Base-by-base conservation (phyloP, 1,140 invertebrate genomes). In the Dreissena rostriformis region DNA sequence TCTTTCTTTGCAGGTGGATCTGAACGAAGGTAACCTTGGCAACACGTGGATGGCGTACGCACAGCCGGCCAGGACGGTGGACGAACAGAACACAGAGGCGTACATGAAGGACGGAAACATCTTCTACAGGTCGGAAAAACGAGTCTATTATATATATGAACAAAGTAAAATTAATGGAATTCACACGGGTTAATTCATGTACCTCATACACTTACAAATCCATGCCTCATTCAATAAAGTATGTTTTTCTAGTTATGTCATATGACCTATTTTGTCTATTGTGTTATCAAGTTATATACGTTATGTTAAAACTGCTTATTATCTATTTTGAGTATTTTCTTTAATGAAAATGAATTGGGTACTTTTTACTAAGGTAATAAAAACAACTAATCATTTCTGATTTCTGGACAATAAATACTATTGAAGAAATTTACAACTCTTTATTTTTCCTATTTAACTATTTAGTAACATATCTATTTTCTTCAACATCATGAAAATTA, bases 11-110 rank as follows among this genome's bases (percentile, higher is more conserved):
- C 73, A 71, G 82, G 63, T 76, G 19, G 68, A 77, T 77, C 49
- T 84, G 10, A 70, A 73, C 28, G 68, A 84, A 24, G 22, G n/a
- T 26, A 39, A 11, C 10, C 14, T 84, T 14, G 68, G 53, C 6
- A 84, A 71, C 52, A 91, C 92, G 22, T 93, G 93, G 92, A 74
- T 93, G 53, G 88, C 91, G 8, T 93, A 92, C 87, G 88, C 93
- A 24, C 88, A 90, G 19, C 86, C 91, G 22, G 93, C 94, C 11
- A 85, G 93, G 19, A 86, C 92, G 51, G 90, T 91, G 52, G 91
- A 93, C 53, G 94, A 94, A 81, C 93, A 94, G 85, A 94, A 94
- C 75, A 86, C 94, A 85, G 93, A 94, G 79, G 93, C 93, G 0
- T 92, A 92, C 63, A 87, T 90, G 73, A 91, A 92, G 72, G 89